A percentile compares a stretch with the other conserved stretches of the same genome.
These are phyloP conservation scores for Scaeva pyrastri DNA, from an alignment of 2,888 invertebrate genomes.

Conservation along the genomic window DNA sequence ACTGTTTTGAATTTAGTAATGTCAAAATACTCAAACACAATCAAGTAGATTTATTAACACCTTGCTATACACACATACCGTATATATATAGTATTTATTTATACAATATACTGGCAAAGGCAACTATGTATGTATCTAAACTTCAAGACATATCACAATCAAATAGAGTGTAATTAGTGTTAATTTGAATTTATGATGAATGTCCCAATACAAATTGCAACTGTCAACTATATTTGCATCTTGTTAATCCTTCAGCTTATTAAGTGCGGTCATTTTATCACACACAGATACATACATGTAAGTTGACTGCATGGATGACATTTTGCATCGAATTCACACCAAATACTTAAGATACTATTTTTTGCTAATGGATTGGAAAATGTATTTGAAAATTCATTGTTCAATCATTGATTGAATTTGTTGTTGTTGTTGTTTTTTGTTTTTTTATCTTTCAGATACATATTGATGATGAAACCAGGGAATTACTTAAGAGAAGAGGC, in stretches of 20 bases:
- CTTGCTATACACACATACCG: too few relatives aligned
- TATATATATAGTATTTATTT: too few relatives aligned
- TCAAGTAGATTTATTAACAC: not conserved
- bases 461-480: not conserved
- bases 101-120: too few relatives aligned
- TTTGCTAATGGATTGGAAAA: not conserved
- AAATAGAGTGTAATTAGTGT: conserved; percentile 39
- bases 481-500: not conserved
- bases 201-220: conserved; percentile 57
- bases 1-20: not conserved
- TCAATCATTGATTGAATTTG: conserved; percentile 24
- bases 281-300: not conserved
- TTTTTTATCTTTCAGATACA: not conserved
- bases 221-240: conserved; percentile 51
- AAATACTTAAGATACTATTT: not conserved
- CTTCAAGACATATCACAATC: conserved; percentile 31
- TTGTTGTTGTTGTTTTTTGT: not conserved
- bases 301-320: conserved; percentile 26
- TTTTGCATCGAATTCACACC: conserved; percentile 46
- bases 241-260: conserved; percentile 67
- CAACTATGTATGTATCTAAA: not conserved
- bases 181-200: conserved; percentile 49
- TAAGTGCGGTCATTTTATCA: conserved; percentile 11
- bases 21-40: not conserved
- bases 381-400: conserved; percentile 37